Evolutionary conservation across 2,888 invertebrate species (phyloP), one percentile per base, ranked within the genome.

Genomic region (Linnaemya vulpina): DNA sequence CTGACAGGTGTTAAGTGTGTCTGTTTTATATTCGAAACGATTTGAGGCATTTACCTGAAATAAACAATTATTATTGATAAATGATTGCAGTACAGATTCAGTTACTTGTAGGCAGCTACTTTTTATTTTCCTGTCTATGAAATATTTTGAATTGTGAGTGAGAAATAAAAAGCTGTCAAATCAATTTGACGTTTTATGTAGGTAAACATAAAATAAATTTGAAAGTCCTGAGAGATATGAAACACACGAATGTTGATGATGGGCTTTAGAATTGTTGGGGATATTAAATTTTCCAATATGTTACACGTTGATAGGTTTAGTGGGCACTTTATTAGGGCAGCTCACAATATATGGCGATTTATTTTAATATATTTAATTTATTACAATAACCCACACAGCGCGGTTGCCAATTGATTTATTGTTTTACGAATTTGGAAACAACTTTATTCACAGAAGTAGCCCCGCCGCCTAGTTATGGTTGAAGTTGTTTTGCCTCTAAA

Each of bases 151-250:
- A 51, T 20, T 1, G 0, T 1, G 9, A 22, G 22, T 11, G 11
- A 9, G 22, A 22, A n/a, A 46, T 46, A n/a, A 7, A 46, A 46
- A 46, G n/a, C 11, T 46, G 46, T 46, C 46, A 46, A 46, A n/a
- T 46, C 4, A 46, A 5, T 46, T 46, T 46, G 46, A 46, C 46
- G n/a, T 3, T n/a, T 46, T n/a, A 46, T 46, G n/a, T 3, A 46
- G n/a, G 46, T 46, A 46, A 46, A n/a, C n/a, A 46, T 46, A n/a
- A n/a, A n/a, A 46, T 46, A 46, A 46, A 46, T n/a, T 46, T 46
- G 15, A 4, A 46, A 46, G n/a, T 5, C n/a, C 11, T n/a, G n/a
- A n/a, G 4, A n/a, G 46, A 15, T n/a, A 46, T 40, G 13, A 22
- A 3, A 53, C 1, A 20, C 5, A 53, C 22, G 17, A 0, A 10